A percentile compares a stretch with the other conserved stretches of the same genome.
phyloP scores from a whole-genome alignment of 37 sponge, comb jelly and placozoan species.

The Agelas oroides region DNA sequence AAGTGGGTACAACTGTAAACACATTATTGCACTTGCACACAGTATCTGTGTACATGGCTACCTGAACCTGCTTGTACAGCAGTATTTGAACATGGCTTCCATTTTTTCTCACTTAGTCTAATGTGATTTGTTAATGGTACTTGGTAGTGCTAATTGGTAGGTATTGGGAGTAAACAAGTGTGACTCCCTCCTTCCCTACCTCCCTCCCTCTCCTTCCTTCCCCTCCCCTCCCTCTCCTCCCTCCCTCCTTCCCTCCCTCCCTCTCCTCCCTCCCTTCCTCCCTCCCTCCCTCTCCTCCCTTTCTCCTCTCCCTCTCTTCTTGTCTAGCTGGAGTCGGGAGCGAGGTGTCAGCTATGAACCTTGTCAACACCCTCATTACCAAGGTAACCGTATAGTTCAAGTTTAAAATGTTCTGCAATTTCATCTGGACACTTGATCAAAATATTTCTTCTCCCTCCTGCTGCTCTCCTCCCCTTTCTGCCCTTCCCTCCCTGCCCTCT shows the following conservation, averaged over 20 bases:
- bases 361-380: constrained; percentile 61
- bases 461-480: neutral
- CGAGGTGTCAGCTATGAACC: constrained; percentile 39
- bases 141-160: no score
- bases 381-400: constrained; percentile 47
- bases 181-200: neutral
- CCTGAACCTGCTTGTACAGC: no score
- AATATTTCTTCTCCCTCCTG: neutral
- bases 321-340: constrained; percentile 71
- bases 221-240: neutral
- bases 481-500: neutral
- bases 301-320: neutral
- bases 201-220: neutral
- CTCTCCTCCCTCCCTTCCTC: no score
- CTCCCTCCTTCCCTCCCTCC: neutral
- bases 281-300: no score
- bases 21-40: no score
- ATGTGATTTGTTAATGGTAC: no score
- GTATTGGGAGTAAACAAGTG: no score
- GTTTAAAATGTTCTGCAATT: neutral
- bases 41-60: no score
- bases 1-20: no score
- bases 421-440: neutral
- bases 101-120: no score
- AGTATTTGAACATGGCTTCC: no score